phyloP scores from a whole-genome alignment of 2,113 vertebrate species.

The Cnemophilus loriae region DNA sequence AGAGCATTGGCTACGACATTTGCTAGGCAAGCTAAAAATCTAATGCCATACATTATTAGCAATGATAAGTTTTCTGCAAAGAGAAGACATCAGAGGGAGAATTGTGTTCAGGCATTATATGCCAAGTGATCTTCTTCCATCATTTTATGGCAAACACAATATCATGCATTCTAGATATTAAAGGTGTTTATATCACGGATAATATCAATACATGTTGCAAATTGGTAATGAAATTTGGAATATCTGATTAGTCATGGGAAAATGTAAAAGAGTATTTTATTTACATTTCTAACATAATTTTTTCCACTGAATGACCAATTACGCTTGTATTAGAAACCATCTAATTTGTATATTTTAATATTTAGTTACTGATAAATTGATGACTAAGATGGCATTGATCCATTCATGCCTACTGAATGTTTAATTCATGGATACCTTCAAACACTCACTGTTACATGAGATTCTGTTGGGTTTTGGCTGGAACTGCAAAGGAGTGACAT shows the following conservation, averaged over 20 bases:
- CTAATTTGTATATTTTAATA: conserved; percentile 40
- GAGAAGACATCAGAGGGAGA: background rate
- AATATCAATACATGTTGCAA: background rate
- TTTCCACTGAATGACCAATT: conserved; percentile 14
- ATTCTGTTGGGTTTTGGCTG: background rate
- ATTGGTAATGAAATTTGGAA: conserved; percentile 14
- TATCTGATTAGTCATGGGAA: conserved; percentile 14
- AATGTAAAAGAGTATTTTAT: background rate
- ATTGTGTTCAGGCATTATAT: background rate
- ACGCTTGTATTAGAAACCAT: background rate
- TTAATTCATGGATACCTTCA: conserved; percentile 4
- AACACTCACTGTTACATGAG: background rate
- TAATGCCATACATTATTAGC: background rate
- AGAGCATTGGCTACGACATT: background rate
- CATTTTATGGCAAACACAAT: background rate
- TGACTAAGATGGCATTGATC: conserved; percentile 1
- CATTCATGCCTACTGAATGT: background rate
- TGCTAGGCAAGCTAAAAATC: background rate
- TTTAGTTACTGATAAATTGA: conserved; percentile 16
- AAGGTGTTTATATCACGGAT: background rate
- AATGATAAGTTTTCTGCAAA: background rate
- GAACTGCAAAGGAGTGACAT: background rate
- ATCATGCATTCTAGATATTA: background rate
- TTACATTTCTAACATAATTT: background rate
- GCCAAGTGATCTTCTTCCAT: background rate